These are phyloP conservation scores for Phaethon lepturus DNA, from an alignment of 2,113 vertebrate species.

Conservation along the genomic window DNA sequence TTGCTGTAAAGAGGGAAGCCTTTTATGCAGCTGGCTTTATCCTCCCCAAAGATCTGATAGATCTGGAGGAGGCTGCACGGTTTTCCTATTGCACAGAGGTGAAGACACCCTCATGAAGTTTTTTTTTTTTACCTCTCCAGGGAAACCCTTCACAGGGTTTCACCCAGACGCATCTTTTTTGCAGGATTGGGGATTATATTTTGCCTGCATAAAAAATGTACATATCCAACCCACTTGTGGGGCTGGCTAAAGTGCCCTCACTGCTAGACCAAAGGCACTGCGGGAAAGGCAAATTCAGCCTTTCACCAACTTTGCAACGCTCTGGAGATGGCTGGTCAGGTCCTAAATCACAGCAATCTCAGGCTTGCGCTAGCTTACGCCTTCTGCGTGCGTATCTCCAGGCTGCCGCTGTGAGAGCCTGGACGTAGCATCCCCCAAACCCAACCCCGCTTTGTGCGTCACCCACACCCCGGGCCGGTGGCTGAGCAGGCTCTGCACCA, in stretches of 20 bases:
- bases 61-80: neutral
- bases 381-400: neutral
- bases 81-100: slow-evolving; percentile 37
- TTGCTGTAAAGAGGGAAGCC: neutral
- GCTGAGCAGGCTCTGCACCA: slow-evolving; percentile 51
- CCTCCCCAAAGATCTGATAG: neutral
- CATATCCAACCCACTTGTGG: neutral
- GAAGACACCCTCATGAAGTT: neutral
- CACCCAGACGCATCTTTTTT: neutral
- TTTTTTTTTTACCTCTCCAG: slow-evolving; percentile 21
- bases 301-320: neutral
- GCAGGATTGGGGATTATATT: slow-evolving; percentile 57
- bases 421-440: neutral
- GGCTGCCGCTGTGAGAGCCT: neutral
- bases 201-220: slow-evolving; percentile 59
- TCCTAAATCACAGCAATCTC: slow-evolving; percentile 60
- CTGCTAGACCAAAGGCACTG: slow-evolving; percentile 63
- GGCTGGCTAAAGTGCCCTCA: slow-evolving; percentile 56
- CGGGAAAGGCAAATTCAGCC: neutral
- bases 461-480: neutral
- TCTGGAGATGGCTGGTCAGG: slow-evolving; percentile 45
- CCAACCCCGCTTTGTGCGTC: neutral
- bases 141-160: neutral
- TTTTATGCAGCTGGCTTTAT: neutral
- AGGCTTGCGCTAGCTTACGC: slow-evolving; percentile 9